Percentiles rank a stretch among this genome's conserved stretches.
phyloP scores from a whole-genome alignment of 2,888 invertebrate species.

The Hermaeophaga mercurialis region DNA sequence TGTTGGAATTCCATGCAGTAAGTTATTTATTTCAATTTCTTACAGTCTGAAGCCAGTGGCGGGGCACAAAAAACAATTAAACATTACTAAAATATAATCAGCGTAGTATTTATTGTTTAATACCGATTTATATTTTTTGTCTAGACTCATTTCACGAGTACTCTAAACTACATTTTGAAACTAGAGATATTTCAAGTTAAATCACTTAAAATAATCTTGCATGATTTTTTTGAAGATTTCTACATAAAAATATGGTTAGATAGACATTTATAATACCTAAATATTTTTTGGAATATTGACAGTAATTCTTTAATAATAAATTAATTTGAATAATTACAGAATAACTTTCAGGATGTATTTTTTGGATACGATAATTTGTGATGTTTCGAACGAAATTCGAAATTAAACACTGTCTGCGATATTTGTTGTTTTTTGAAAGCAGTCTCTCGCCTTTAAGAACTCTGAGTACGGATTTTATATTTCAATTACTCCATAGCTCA shows the following conservation, averaged over 20 bases:
- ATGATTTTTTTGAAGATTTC: too few species aligned
- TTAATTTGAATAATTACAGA: not conserved
- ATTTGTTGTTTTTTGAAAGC: not conserved
- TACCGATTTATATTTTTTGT: not conserved
- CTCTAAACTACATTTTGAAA: too few species aligned
- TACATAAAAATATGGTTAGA: too few species aligned
- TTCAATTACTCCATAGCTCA: slow-evolving; percentile 36
- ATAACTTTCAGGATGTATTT: not conserved
- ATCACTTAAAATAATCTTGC: too few species aligned
- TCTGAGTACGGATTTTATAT: slow-evolving; percentile 25
- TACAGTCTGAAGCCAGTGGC: not conserved
- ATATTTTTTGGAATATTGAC: too few species aligned
- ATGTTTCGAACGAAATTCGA: too few species aligned
- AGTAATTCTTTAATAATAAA: not conserved
- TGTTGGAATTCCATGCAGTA: slow-evolving; percentile 27
- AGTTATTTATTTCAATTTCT: slow-evolving; percentile 33
- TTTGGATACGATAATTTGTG: too few species aligned
- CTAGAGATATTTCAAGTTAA: too few species aligned
- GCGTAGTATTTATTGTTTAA: too few species aligned
- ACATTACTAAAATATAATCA: not conserved
- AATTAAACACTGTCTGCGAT: too few species aligned
- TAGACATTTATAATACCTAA: too few species aligned
- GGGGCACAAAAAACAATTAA: not conserved
- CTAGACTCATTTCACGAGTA: not conserved
- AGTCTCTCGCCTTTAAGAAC: not conserved